Evolutionary conservation across 2,797 vertebrate genomes (phyloP), one percentile per base, ranked within the genome.

Genomic region (Threskiornis aethiopicus): DNA sequence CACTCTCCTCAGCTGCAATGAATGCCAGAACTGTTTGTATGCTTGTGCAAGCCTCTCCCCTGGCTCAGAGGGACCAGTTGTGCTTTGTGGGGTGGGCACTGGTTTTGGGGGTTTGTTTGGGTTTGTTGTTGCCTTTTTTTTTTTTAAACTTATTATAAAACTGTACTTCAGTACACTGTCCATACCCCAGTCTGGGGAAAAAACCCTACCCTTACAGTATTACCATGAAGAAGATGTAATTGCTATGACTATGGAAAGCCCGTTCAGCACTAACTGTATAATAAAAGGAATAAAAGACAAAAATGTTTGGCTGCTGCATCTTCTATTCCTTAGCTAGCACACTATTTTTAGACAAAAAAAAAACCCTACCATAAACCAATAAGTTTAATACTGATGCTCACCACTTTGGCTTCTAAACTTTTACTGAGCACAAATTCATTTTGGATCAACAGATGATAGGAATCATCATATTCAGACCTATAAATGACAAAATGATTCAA

Each of bases 61-160:
- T 9, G 7, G 22, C 29, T 81, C 31, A 86, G 16, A 51, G 11
- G 13, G 3, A 54, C 7, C 13, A 41, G 41, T 5, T 33, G 13
- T 24, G 41, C 51, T 61, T 4, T 54, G 20, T 10, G 5, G 35
- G 24, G 3, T 20, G 9, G 47, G 21, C 2, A 2, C 6, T 64
- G 5, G 4, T 4, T 46, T 82, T 21, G 5, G 3, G 6, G 17
- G 6, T 9, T 31, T 35, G 5, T 41, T 35, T 29, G 15, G 8
- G 1, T 39, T 89, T 37, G 37, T 11, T 33, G 7, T 16, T 72
- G 2, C 0, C 49, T 4, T 1, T 4, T 13, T 44, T 52, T 55
- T 67, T 13, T 44, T 52, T 55, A 64, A 11, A 69, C 6, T 64
- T 42, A 22, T 6, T 61, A 20, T 55, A 80, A 66, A 87, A 51